phyloP scores from a whole-genome alignment of 1,140 invertebrate species.

The Sminthurinus signatus region DNA sequence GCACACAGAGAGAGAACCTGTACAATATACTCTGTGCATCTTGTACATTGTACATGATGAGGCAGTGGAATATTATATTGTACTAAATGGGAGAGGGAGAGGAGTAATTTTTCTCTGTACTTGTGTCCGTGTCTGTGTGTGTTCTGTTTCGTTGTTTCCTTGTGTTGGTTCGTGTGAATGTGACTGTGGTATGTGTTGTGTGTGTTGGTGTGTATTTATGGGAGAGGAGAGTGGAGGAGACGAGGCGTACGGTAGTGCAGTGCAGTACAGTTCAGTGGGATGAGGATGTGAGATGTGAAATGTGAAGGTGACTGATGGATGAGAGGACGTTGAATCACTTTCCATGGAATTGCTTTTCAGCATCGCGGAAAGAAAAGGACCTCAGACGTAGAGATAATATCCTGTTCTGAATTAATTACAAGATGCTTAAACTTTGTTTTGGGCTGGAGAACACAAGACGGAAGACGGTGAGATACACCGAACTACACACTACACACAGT shows the following conservation, averaged over 20 bases:
- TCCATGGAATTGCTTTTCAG: slow-evolving; percentile 23
- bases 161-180: no score
- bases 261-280: not conserved
- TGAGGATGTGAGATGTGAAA: not conserved
- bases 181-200: no score
- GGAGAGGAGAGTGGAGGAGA: not conserved
- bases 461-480: no score
- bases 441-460: no score
- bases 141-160: no score
- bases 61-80: slow-evolving; percentile 11
- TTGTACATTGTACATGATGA: slow-evolving; percentile 21
- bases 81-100: not conserved
- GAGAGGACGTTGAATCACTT: slow-evolving; percentile 19
- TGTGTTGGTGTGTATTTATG: not conserved
- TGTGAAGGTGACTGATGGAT: slow-evolving; percentile 10
- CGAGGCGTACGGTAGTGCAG: slow-evolving; percentile 12
- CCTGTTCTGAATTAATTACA: slow-evolving; percentile 25
- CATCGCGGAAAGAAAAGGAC: slow-evolving; percentile 11
- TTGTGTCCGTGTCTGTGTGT: not conserved
- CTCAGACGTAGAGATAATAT: slow-evolving; percentile 15
- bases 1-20: not conserved
- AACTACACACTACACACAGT: no score
- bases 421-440: slow-evolving; percentile 8
- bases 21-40: no score
- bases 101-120: slow-evolving; percentile 1